Evolutionary conservation across 2,113 vertebrate genomes (phyloP), one percentile per base, ranked within the genome.

Genomic region (Xiphophorus couchianus): DNA sequence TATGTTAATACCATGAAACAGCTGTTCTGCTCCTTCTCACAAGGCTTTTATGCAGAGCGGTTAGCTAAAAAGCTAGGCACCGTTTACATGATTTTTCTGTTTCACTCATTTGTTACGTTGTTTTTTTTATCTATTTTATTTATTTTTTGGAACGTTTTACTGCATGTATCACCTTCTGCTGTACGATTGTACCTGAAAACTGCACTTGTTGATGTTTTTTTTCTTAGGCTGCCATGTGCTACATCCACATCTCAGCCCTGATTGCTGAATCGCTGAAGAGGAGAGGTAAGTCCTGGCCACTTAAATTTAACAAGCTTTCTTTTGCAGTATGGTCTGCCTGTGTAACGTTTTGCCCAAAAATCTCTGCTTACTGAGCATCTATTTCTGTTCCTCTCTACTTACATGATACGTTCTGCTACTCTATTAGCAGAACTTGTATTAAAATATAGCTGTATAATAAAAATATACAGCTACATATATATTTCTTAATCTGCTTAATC

Each of bases 191-290:
- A 19, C 44, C 44, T 48, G 2, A 62, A 22, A 62, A 58, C 39
- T 35, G 10, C 1, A 22, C 28, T 22, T 64, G 14, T 28, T 17
- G 8, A 30, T 2, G 0, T 35, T 77, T 83, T 76, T 82, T 0
- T 0, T 89, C 90, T 12, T 90, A 99, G 98, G 98, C 97, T 76
- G 97, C 98, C 25, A 99, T 99, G 98, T 99, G 98, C 81, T 98
- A 98, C 80, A 97, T 99, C 91, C 98, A 99, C 79, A 99, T 99
- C 29, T 97, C 98, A 5, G 98, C 98, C 42, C 95, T 99, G 80
- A 98, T 99, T 28, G 97, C 98, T 0, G 98, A 99, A 78, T 99
- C 98, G 25, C 94, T 99, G 86, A 98, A 97, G 92, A 97, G 98
- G 88, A 97, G 96, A 95, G 98, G 98, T 99, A 89, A 96, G 96